Base-by-base conservation (phyloP, 2,797 vertebrate species). In the Monodelphis domestica region DNA sequence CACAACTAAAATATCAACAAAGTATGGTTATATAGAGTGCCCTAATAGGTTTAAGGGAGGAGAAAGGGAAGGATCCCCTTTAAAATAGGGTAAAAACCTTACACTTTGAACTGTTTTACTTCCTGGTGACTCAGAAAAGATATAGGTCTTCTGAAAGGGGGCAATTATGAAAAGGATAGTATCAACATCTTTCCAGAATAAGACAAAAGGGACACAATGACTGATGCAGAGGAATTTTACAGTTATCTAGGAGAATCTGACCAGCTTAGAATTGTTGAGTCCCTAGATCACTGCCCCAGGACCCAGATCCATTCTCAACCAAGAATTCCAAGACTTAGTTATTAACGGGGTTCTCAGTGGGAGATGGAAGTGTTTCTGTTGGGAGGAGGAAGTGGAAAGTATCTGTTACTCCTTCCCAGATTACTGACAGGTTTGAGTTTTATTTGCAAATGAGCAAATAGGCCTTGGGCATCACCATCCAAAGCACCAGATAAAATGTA, bases 401-500 rank as follows among this genome's bases (percentile, higher is more conserved):
- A 53, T 53, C 53, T 53, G 53, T 53, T 53, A 53, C 5, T 53
- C 53, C 53, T 53, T 53, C 53, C 53, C 53, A 53, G 53, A 84
- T 45, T 45, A 7, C 38, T 84, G 70, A 84, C 38, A 84, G 50
- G 70, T 50, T 50, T 21, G 38, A 0, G 6, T 84, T 84, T 50
- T 84, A 84, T 50, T 84, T 84, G 21, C 70, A 50, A 3, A 50
- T 11, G 38, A 84, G 38, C 70, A 26, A 38, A 84, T 29, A 89
- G 1, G 11, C 84, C 45, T 91, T 78, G 24, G 0, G 7, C 50
- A 91, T 24, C 50, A 50, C 50, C 87, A 84, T 88, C 29, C 89
- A n/a, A 87, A n/a, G 91, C 78, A 89, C 29, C 52, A 59, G 54
- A 70, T 93, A 50, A 78, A 88, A 38, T 45, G 84, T 90, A 89